These are phyloP conservation scores for Drosophila affinis DNA, from an alignment of 2,888 invertebrate genomes.

Conservation along the genomic window DNA sequence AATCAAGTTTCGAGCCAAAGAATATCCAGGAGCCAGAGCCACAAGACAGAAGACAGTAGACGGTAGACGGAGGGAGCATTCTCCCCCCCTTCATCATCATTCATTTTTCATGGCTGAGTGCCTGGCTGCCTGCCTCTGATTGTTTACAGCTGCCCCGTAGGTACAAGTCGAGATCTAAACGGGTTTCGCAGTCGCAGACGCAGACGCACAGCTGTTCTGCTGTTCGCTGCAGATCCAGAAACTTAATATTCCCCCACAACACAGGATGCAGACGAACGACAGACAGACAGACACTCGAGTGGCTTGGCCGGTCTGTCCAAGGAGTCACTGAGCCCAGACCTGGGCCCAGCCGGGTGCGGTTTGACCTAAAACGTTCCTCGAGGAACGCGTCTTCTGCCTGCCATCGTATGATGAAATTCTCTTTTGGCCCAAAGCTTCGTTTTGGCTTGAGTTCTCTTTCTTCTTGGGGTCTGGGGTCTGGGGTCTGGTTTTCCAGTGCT, in stretches of 20 bases:
- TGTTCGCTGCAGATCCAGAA: conserved; percentile 68
- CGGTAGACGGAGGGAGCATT: conserved; percentile 9
- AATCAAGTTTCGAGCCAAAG: conserved; percentile 47
- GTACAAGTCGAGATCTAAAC: conserved; percentile 46
- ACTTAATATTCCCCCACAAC: conserved; percentile 68
- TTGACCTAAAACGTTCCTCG: conserved; percentile 71
- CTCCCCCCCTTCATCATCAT: conserved; percentile 65
- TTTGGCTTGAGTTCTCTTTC: conserved; percentile 15
- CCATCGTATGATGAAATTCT: conserved; percentile 39
- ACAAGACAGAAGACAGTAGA: conserved; percentile 10
- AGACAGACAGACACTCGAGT: conserved; percentile 42
- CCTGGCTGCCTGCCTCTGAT: conserved; percentile 66
- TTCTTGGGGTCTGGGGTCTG: not conserved
- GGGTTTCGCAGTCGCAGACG: conserved; percentile 44
- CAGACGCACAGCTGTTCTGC: conserved; percentile 49
- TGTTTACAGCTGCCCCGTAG: conserved; percentile 79
- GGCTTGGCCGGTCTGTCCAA: conserved; percentile 22
- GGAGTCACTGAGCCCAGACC: conserved; percentile 24
- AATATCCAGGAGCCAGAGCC: conserved; percentile 50
- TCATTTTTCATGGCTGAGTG: conserved; percentile 79
- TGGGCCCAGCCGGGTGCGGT: conserved; percentile 47
- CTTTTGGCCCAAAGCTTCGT: conserved; percentile 13
- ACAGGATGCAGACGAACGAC: conserved; percentile 67
- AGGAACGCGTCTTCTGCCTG: conserved; percentile 13
- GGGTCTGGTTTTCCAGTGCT: conserved; percentile 29